phyloP scores from a whole-genome alignment of 2,113 vertebrate species.

The Empidonax traillii region DNA sequence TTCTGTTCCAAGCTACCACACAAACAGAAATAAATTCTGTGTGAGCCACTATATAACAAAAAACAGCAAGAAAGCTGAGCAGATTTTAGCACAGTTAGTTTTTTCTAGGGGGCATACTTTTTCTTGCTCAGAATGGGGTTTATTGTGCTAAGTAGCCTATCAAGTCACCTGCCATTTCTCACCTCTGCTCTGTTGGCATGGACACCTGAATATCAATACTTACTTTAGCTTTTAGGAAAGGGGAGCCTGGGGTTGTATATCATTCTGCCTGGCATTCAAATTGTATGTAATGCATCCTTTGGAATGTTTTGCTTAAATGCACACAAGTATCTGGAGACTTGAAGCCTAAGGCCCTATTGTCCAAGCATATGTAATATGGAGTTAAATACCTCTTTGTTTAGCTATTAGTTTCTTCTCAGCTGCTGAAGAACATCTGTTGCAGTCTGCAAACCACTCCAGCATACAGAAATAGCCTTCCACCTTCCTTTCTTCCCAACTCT shows the following conservation, averaged over 20 bases:
- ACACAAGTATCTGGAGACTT: not conserved
- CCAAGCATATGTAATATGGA: not conserved
- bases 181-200: not conserved
- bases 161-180: not conserved
- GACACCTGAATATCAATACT: not conserved
- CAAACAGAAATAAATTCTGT: not conserved
- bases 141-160: not conserved
- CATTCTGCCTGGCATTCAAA: not conserved
- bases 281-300: constrained; percentile 17
- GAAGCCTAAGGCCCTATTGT: constrained; percentile 25
- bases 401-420: constrained; percentile 43
- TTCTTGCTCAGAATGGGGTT: not conserved
- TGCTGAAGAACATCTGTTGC: constrained; percentile 44
- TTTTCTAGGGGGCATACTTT: not conserved
- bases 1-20: not conserved
- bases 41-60: accelerated
- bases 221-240: not conserved
- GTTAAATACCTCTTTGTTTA: constrained; percentile 50
- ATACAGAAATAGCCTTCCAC: not conserved
- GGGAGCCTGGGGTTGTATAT: not conserved
- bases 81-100: not conserved
- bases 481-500: not conserved
- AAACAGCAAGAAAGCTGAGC: not conserved
- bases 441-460: not conserved
- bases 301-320: constrained; percentile 33